phyloP scores from a whole-genome alignment of 2,888 invertebrate genomes.

The Himalopsyche anomala region DNA sequence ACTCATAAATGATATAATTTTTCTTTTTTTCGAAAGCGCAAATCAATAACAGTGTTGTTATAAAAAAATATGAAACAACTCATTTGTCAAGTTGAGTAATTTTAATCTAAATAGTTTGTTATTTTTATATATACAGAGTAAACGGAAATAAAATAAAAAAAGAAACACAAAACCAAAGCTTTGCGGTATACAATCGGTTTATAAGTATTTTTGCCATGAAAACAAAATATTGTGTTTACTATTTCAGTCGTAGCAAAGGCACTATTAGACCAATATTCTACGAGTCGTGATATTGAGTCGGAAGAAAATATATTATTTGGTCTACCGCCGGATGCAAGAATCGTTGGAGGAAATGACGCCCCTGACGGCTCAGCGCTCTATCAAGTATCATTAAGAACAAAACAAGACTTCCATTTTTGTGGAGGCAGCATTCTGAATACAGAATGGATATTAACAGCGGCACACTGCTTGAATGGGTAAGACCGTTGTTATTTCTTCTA shows the following conservation, averaged over 20 bases:
- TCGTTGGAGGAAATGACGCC: constrained; percentile 39
- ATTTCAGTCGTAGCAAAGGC: background rate
- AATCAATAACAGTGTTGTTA: too few species aligned
- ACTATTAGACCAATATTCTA: background rate
- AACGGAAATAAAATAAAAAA: too few species aligned
- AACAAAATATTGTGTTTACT: background rate
- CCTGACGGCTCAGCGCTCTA: background rate
- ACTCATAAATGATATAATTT: too few species aligned
- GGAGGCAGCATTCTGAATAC: constrained; percentile 48
- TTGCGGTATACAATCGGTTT: too few species aligned
- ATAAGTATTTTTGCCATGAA: background rate
- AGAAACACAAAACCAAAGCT: too few species aligned
- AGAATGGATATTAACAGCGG: constrained; percentile 51
- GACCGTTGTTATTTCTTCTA: background rate
- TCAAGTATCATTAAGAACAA: constrained; percentile 66
- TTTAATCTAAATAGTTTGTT: too few species aligned
- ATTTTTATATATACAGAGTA: too few species aligned
- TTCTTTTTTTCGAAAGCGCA: too few species aligned
- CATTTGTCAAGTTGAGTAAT: too few species aligned
- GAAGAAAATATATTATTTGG: background rate
- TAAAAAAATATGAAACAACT: too few species aligned
- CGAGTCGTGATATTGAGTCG: background rate
- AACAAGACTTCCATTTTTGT: constrained; percentile 19
- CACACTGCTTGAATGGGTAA: constrained; percentile 50
- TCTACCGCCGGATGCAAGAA: constrained; percentile 14